Evolutionary conservation across 37 sponge, comb jelly and placozoan species (phyloP).

Genomic region (Eunapius fragilis): DNA sequence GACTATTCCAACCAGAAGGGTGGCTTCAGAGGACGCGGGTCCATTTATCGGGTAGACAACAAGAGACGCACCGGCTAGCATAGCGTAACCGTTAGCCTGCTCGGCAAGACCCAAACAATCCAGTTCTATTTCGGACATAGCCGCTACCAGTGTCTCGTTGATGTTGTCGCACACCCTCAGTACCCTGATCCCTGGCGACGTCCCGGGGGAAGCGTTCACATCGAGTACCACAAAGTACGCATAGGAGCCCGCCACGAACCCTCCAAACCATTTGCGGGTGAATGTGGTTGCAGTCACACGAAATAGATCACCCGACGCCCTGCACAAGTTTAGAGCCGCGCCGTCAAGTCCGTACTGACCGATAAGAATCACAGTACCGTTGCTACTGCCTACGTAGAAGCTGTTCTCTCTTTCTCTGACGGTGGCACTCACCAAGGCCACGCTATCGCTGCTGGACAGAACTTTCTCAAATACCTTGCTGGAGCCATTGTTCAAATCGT

Average conservation of each 20-base stretch:
- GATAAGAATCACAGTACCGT: background rate
- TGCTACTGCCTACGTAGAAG: background rate
- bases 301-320: background rate
- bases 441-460: background rate
- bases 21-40: background rate
- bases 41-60: background rate
- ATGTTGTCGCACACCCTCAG: constrained; percentile 2
- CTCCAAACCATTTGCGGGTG: background rate
- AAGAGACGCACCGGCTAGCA: background rate
- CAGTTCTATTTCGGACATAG: constrained; percentile 1
- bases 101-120: background rate
- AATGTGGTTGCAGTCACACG: background rate
- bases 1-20: background rate
- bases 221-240: constrained; percentile 10
- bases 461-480: background rate
- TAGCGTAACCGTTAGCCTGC: background rate
- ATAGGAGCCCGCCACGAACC: background rate
- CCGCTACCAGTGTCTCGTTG: background rate
- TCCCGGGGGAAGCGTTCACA: background rate
- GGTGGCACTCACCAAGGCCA: background rate
- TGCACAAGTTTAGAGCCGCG: background rate
- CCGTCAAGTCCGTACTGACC: background rate
- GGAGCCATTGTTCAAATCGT: background rate
- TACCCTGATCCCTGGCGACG: background rate
- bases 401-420: background rate